Conservation (phyloP, 2,113 vertebrate genomes). For the Melanostigma gelatinosum region DNA sequence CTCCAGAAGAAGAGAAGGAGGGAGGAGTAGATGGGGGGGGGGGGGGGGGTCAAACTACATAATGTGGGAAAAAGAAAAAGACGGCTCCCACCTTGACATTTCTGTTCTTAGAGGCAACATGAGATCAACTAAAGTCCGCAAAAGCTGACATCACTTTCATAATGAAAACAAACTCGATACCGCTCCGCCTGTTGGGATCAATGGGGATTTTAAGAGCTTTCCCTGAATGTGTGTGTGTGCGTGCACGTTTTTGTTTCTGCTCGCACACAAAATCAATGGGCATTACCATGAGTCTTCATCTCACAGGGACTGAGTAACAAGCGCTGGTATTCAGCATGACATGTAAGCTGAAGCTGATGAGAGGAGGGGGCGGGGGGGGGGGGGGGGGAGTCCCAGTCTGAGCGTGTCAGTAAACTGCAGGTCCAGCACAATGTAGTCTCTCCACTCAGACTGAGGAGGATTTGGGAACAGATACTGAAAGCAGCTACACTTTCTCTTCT, state of each 20-base stretch:
- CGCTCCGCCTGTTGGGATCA: slow-evolving; percentile 56
- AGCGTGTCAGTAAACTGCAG: slow-evolving; percentile 54
- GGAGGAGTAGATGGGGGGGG: background rate
- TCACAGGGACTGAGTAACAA: slow-evolving; percentile 63
- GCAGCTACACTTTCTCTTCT: slow-evolving; percentile 19
- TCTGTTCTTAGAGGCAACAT: slow-evolving; percentile 24
- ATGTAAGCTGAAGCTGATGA: slow-evolving; percentile 55
- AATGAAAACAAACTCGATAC: slow-evolving; percentile 62
- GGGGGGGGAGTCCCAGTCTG: slow-evolving; percentile 22
- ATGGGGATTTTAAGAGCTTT: slow-evolving; percentile 73
- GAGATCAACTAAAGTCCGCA: slow-evolving; percentile 30
- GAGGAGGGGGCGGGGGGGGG: slow-evolving; percentile 17
- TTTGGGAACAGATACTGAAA: slow-evolving; percentile 31
- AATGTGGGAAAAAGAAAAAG: slow-evolving; percentile 45
- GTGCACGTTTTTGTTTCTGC: slow-evolving; percentile 51
- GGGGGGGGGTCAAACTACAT: background rate
- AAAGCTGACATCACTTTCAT: slow-evolving; percentile 33
- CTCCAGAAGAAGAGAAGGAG: slow-evolving; percentile 16
- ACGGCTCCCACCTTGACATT: slow-evolving; percentile 19
- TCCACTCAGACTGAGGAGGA: slow-evolving; percentile 25
- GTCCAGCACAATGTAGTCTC: slow-evolving; percentile 42
- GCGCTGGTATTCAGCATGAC: slow-evolving; percentile 59
- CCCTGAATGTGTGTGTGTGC: slow-evolving; percentile 25
- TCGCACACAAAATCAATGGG: slow-evolving; percentile 70
- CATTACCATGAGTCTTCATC: slow-evolving; percentile 69